Evolutionary conservation across 2,888 invertebrate species (phyloP).

Genomic region (Meiosimyza decipiens): DNA sequence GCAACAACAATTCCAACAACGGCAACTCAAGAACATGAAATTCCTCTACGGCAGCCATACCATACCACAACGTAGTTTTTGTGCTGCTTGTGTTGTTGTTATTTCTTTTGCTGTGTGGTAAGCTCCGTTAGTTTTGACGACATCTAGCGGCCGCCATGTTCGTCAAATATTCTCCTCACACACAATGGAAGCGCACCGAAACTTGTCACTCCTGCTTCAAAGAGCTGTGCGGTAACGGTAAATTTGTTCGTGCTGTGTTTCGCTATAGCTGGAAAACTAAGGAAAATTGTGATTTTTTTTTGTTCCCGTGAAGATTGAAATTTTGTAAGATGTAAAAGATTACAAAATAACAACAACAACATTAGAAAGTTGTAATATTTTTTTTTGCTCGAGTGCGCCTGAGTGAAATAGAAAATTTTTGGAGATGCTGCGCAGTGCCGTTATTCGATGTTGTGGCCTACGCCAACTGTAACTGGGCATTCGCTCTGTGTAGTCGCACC

Average conservation of each 20-base stretch:
- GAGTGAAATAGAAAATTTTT: neutral
- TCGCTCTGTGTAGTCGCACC: neutral
- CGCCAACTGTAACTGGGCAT: too few species aligned
- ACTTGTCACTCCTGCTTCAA: conserved; percentile 33
- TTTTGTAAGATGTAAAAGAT: neutral
- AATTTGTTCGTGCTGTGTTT: neutral
- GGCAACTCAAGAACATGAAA: conserved; percentile 35
- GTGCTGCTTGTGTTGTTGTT: conserved; percentile 44
- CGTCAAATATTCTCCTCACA: conserved; percentile 1
- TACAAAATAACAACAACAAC: neutral
- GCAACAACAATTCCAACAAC: conserved; percentile 17
- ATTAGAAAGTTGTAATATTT: neutral
- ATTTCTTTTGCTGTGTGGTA: conserved; percentile 44
- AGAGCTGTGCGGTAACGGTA: conserved; percentile 5
- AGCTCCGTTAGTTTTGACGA: conserved; percentile 4
- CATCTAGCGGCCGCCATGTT: conserved; percentile 20
- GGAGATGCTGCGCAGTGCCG: neutral
- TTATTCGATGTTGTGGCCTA: too few species aligned
- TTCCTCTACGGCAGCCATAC: conserved; percentile 33
- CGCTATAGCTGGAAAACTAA: neutral
- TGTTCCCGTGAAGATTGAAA: neutral
- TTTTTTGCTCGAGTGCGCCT: neutral
- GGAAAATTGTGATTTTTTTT: neutral
- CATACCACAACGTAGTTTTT: conserved; percentile 32
- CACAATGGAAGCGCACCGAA: neutral